Percentiles rank a stretch among this genome's conserved stretches.
These are phyloP conservation scores for Acanthopagrus latus DNA, from an alignment of 2,797 vertebrate species.

Conservation along the genomic window DNA sequence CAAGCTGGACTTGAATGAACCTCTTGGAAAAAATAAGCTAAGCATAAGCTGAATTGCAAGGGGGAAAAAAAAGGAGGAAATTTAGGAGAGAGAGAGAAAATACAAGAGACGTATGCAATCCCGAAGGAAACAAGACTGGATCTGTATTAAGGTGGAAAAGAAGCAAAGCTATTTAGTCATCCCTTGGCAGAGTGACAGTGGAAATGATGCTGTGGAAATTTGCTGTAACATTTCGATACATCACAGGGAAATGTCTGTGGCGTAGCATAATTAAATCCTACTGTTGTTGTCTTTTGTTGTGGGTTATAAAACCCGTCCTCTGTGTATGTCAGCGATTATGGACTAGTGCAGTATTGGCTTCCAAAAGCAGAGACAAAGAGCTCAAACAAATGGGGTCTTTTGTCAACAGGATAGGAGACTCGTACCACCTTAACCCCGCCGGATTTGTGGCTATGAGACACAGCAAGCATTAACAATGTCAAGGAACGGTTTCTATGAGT, in stretches of 20 bases:
- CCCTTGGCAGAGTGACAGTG: constrained; percentile 46
- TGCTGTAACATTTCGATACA: constrained; percentile 53
- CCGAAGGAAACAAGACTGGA: constrained; percentile 54
- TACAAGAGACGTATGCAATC: background rate
- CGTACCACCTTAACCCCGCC: constrained; percentile 38
- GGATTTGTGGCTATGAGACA: constrained; percentile 47
- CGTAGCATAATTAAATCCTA: constrained; percentile 59
- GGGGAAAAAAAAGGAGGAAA: constrained; percentile 3
- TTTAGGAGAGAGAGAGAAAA: constrained; percentile 5
- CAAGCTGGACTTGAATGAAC: constrained; percentile 31
- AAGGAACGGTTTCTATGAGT: background rate
- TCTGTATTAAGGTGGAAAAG: constrained; percentile 32
- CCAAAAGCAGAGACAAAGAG: constrained; percentile 49
- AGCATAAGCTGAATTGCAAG: constrained; percentile 38
- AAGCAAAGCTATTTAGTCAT: constrained; percentile 53
- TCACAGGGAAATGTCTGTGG: constrained; percentile 52
- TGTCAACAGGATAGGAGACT: constrained; percentile 41
- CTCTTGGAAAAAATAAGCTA: constrained; percentile 30
- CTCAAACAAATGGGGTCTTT: constrained; percentile 45
- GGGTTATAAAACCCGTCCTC: constrained; percentile 45
- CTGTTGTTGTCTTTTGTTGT: constrained; percentile 50
- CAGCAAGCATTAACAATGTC: constrained; percentile 25
- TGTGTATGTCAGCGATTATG: constrained; percentile 56
- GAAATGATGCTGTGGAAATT: constrained; percentile 49
- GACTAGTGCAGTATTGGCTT: constrained; percentile 22